Percentiles rank a stretch among this genome's conserved stretches.
Conservation (phyloP, 1,140 invertebrate genomes). For the Sogatella furcifera region DNA sequence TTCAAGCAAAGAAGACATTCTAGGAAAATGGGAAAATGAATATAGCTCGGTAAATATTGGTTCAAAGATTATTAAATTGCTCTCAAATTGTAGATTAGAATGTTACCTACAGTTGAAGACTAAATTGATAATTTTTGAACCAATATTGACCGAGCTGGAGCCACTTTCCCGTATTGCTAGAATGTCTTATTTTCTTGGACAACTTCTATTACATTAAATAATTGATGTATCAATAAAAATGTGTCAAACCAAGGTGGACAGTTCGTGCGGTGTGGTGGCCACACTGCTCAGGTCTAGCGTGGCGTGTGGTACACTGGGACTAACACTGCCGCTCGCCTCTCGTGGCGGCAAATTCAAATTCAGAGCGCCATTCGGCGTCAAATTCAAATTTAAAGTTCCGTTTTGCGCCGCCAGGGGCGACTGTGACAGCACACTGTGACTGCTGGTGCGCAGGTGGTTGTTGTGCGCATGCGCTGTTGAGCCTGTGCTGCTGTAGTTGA, state of each 20-base stretch:
- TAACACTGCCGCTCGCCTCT: slow-evolving; percentile 42
- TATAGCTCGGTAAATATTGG: too few relatives aligned
- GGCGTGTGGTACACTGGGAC: slow-evolving; percentile 44
- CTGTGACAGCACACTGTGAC: slow-evolving; percentile 30
- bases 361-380: slow-evolving; percentile 30
- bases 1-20: too few relatives aligned
- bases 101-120: too few relatives aligned
- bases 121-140: too few relatives aligned
- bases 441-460: not conserved
- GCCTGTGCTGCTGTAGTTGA: not conserved
- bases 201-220: not conserved
- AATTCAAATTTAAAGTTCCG: slow-evolving; percentile 27
- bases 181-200: too few relatives aligned
- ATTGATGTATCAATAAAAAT: too few relatives aligned
- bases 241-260: slow-evolving; percentile 55
- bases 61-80: too few relatives aligned
- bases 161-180: too few relatives aligned
- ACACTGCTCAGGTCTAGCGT: slow-evolving; percentile 55
- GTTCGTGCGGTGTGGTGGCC: slow-evolving; percentile 50
- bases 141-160: too few relatives aligned
- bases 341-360: slow-evolving; percentile 30
- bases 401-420: slow-evolving; percentile 34
- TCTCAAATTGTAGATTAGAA: too few relatives aligned
- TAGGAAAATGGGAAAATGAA: too few relatives aligned
- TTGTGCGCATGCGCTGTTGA: too few relatives aligned